Evolutionary conservation across 2,888 invertebrate genomes (phyloP), one percentile per base, ranked within the genome.

Genomic region (Mythimna vitellina): DNA sequence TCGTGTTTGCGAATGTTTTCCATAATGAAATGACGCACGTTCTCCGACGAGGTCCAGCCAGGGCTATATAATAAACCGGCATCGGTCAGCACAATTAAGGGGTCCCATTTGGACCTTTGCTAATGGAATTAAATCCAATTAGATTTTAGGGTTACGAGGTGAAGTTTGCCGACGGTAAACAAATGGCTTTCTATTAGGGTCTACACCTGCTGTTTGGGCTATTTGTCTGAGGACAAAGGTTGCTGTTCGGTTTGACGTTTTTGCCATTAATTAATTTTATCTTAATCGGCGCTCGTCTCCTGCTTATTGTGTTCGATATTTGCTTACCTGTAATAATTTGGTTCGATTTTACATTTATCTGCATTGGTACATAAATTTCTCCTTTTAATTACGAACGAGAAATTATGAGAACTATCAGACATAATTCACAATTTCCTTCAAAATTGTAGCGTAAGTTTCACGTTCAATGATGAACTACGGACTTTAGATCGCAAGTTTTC

Each of bases 91-190:
- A 93, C 93, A 94, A 94, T 95, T 95, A 92, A 93, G 92, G 93
- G 93, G 91, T 88, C 92, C 94, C 94, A 94, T 94, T 95, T 94
- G 94, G 94, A 94, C 95, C 95, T 93, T 92, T 89, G 93, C 92
- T 96, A 96, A 96, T 96, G 95, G 95, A 95, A 96, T 95, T 95
- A 94, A 95, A 96, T 95, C 95, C 96, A 96, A 96, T 96, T 96
- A 96, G 94, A 95, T 95, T 95, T 95, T 93, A 95, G 94, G 94
- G 95, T 94, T 94, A 95, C 94, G 94, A 94, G 94, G 95, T 94
- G 95, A 94, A 94, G 93, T 95, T 95, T 94, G 92, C 93, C 92
- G 90, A 90, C 93, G 91, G 94, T 93, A 93, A 94, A 95, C 95
- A 95, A 96, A 95, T 95, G 92, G 93, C 89, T 90, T 90, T 92